Conservation (phyloP, 2,113 vertebrate species). For the Oryzias curvinotus region DNA sequence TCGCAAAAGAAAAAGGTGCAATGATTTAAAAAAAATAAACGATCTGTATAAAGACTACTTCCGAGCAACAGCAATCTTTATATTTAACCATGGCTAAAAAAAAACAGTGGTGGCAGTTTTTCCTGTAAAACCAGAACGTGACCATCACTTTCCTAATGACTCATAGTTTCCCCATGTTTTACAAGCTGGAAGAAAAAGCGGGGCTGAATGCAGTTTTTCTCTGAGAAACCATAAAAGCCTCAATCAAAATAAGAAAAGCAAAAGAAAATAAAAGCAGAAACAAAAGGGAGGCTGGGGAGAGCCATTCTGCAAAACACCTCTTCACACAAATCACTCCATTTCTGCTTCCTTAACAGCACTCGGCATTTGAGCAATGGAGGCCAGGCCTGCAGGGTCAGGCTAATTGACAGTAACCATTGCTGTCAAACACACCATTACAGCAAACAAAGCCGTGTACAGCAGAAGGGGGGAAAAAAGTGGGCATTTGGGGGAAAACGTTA, state of each 20-base stretch:
- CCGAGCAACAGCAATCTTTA: neutral
- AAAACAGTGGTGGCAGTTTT: neutral
- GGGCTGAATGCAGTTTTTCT: neutral
- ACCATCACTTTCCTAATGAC: neutral
- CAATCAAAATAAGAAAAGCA: neutral
- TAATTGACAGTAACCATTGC: constrained; percentile 52
- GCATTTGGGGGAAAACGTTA: constrained; percentile 18
- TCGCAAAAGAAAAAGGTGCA: too few species aligned
- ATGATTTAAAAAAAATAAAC: too few species aligned
- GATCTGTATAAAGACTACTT: too few species aligned
- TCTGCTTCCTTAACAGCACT: constrained; percentile 23
- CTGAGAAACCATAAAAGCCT: neutral
- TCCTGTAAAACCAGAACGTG: neutral
- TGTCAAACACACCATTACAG: constrained; percentile 48
- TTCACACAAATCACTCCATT: constrained; percentile 12
- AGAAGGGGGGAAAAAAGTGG: constrained; percentile 9
- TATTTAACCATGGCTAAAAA: neutral
- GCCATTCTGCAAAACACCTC: constrained; percentile 14
- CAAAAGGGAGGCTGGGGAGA: neutral
- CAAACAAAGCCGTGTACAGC: constrained; percentile 35
- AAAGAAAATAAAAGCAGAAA: constrained; percentile 8
- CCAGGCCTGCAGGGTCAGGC: constrained; percentile 21
- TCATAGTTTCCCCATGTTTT: constrained; percentile 3
- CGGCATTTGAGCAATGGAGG: constrained; percentile 10
- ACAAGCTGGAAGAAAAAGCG: neutral